These are phyloP conservation scores for Cerastis leucographa DNA, from an alignment of 2,888 invertebrate species.

Conservation along the genomic window DNA sequence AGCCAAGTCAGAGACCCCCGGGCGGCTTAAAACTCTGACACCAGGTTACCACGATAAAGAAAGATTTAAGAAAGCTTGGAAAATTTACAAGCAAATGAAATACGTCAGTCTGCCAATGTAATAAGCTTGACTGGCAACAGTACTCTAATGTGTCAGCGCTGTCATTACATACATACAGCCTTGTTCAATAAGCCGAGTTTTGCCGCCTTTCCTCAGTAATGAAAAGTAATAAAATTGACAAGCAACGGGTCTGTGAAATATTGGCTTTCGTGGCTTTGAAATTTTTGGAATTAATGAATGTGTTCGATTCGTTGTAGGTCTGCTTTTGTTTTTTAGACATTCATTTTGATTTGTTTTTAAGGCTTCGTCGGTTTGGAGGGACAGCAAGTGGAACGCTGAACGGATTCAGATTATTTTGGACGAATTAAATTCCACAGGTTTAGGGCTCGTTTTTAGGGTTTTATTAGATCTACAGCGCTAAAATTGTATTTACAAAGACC, in stretches of 20 bases:
- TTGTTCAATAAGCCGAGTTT: constrained; percentile 25
- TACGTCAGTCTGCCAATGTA: constrained; percentile 15
- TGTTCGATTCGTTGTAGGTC: neutral
- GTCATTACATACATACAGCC: constrained; percentile 1
- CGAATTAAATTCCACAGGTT: neutral
- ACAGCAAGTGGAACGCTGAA: neutral
- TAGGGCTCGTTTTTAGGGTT: neutral
- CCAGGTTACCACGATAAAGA: too few species aligned
- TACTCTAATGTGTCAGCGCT: constrained; percentile 12
- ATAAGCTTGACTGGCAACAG: constrained; percentile 20
- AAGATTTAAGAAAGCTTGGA: neutral
- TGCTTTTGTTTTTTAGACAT: neutral
- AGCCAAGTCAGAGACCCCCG: too few species aligned
- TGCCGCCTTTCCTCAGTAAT: constrained; percentile 13
- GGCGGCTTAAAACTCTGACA: too few species aligned
- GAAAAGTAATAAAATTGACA: constrained; percentile 47
- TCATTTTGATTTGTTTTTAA: neutral
- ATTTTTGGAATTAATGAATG: neutral
- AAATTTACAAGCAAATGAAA: constrained; percentile 3
- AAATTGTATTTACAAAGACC: neutral
- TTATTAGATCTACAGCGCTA: neutral
- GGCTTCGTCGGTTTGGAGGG: neutral
- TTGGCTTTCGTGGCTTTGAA: neutral
- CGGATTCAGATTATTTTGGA: neutral
- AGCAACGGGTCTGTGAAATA: constrained; percentile 25